Conservation (phyloP, 2,888 invertebrate species). For the Drosophila longiperda region DNA sequence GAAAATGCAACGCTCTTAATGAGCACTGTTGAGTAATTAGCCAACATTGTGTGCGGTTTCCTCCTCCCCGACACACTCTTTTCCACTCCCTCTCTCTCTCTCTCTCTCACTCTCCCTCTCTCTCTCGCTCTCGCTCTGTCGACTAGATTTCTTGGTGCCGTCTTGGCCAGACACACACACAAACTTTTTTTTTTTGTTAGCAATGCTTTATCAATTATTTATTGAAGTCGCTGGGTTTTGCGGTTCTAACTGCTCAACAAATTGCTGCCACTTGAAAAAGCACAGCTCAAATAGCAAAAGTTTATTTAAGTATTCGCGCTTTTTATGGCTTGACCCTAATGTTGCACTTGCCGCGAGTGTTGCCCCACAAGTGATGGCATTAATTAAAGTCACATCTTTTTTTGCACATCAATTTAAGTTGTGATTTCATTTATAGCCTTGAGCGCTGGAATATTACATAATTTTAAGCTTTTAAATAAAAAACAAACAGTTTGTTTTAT, state of each 20-base stretch:
- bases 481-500: not conserved
- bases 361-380: constrained; percentile 56
- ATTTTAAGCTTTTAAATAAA: not conserved
- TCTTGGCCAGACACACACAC: constrained; percentile 31
- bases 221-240: constrained; percentile 63
- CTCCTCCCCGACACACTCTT: not conserved
- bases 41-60: constrained; percentile 74
- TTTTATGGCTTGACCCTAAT: constrained; percentile 13
- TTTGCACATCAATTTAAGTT: constrained; percentile 1
- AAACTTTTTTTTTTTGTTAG: constrained; percentile 51
- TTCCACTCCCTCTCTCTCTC: not conserved
- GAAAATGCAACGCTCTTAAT: constrained; percentile 78
- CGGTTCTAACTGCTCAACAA: constrained; percentile 10
- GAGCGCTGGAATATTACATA: not conserved
- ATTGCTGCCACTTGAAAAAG: constrained; percentile 26
- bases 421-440: not conserved
- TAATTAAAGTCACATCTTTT: constrained; percentile 40
- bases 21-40: constrained; percentile 78
- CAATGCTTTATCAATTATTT: constrained; percentile 77
- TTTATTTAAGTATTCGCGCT: constrained; percentile 32
- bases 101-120: not conserved
- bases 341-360: constrained; percentile 19
- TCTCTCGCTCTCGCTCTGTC: not conserved
- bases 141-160: constrained; percentile 21
- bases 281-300: constrained; percentile 39